phyloP scores from a whole-genome alignment of 2,797 vertebrate species.

The Sebastes itinus region DNA sequence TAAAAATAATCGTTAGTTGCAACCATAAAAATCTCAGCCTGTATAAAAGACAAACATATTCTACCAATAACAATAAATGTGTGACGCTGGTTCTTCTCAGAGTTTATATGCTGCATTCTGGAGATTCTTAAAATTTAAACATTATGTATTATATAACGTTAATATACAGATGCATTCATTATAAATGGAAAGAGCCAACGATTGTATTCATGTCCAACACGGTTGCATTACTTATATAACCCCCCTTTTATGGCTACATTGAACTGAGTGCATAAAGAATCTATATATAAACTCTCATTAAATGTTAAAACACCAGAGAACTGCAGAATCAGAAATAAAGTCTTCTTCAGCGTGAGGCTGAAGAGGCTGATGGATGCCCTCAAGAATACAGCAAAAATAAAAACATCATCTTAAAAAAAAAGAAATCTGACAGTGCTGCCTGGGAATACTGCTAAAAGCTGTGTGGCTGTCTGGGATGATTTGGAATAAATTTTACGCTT shows the following conservation, averaged over 20 bases:
- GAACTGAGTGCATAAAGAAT: conserved; percentile 14
- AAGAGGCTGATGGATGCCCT: conserved; percentile 2
- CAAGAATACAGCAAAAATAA: background rate
- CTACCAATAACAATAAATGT: background rate
- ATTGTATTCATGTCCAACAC: background rate
- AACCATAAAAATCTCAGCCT: background rate
- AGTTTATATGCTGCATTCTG: background rate
- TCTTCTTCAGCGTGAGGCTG: background rate
- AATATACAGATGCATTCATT: background rate
- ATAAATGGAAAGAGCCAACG: background rate
- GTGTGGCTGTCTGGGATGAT: conserved; percentile 7
- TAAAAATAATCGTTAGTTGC: background rate
- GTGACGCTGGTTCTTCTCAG: background rate
- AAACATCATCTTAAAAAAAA: conserved; percentile 7
- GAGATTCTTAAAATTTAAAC: background rate
- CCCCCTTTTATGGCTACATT: background rate
- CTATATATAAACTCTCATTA: conserved; percentile 46
- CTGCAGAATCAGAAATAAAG: conserved; percentile 18
- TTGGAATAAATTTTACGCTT: conserved; percentile 7
- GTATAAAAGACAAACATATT: background rate
- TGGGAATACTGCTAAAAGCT: conserved; percentile 19
- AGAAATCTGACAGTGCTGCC: background rate
- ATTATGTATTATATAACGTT: background rate
- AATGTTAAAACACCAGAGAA: conserved; percentile 41
- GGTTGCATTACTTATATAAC: conserved; percentile 4